Conservation (phyloP, 2,888 invertebrate genomes). For the Trichogramma dendrolimi region DNA sequence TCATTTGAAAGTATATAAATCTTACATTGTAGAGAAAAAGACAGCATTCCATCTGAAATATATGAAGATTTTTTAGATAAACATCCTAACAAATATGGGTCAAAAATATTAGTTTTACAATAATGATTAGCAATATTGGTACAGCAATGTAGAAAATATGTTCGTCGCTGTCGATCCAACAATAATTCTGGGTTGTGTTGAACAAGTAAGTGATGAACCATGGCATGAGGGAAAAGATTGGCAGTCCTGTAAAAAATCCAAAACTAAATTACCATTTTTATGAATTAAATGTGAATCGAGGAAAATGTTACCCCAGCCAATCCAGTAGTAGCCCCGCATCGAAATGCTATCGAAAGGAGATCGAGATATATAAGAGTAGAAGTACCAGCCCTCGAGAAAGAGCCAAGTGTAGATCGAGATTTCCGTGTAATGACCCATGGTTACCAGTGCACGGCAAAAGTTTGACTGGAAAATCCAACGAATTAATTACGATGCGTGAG, state of each 20-base stretch:
- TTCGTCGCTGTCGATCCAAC: constrained; percentile 15
- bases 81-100: not conserved
- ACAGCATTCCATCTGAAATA: constrained; percentile 1
- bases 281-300: not conserved
- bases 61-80: not conserved
- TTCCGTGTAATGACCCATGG: constrained; percentile 9
- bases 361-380: constrained; percentile 14
- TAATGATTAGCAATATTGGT: constrained; percentile 13
- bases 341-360: constrained; percentile 9
- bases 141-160: constrained; percentile 15
- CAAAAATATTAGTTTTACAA: not conserved
- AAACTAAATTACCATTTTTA: not conserved
- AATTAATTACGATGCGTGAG: not conserved
- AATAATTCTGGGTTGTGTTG: constrained; percentile 7
- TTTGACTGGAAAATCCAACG: not conserved
- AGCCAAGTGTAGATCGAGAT: constrained; percentile 8
- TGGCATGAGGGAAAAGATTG: constrained; percentile 6
- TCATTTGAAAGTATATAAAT: constrained; percentile 16
- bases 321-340: not conserved
- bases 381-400: constrained; percentile 17
- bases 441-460: constrained; percentile 3
- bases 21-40: constrained; percentile 13
- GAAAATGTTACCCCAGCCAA: constrained; percentile 14
- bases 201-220: constrained; percentile 11
- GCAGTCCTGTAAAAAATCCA: constrained; percentile 3